Base-by-base conservation (phyloP, 2,113 vertebrate genomes). In the Formicarius rufipectus region DNA sequence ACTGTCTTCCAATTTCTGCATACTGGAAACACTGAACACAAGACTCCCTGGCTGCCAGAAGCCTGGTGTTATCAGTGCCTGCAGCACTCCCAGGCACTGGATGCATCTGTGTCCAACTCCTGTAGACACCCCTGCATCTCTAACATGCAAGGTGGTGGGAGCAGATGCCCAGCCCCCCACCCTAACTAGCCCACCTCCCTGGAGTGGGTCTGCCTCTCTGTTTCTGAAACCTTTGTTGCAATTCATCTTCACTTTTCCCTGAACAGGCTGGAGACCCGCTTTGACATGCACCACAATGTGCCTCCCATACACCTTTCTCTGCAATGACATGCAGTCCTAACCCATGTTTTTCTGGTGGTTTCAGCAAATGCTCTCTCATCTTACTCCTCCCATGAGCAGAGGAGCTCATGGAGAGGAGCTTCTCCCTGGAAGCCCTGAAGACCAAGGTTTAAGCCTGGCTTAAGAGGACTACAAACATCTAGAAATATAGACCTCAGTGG, bases 271-370 rank as follows among this genome's bases (percentile, higher is more conserved):
- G 22, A 81, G 23, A 91, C 15, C 30, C 40, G 68, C 42, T 58
- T 25, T 21, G 62, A 67, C 3, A 14, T 7, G 44, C 60, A 52
- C 12, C 19, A 67, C 5, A n/a, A 14, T 2, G 11, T 3, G 6
- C 53, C 40, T 77, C 31, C n/a, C 0, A 0, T 25, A 59, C 3
- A 2, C 14, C 2, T 59, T 2, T 8, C 14, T 16, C 24, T 44
- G 31, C n/a, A 60, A 18, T 7, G 40, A 80, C 31, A 53, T 30
- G 30, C 56, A 78, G 23, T 33, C 18, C 53, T 84, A 66, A 77
- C 6, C 12, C n/a, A 27, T 2, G 21, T 13, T 62, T 49, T 86
- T 53, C 67, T 35, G 20, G 24, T 33, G 50, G 66, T 81, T 89
- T 67, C 81, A 59, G 35, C 56, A 84, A 94, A 84, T 30, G 42